Base-by-base conservation (phyloP, 1,140 invertebrate genomes). In the Drosophila chauvacae region DNA sequence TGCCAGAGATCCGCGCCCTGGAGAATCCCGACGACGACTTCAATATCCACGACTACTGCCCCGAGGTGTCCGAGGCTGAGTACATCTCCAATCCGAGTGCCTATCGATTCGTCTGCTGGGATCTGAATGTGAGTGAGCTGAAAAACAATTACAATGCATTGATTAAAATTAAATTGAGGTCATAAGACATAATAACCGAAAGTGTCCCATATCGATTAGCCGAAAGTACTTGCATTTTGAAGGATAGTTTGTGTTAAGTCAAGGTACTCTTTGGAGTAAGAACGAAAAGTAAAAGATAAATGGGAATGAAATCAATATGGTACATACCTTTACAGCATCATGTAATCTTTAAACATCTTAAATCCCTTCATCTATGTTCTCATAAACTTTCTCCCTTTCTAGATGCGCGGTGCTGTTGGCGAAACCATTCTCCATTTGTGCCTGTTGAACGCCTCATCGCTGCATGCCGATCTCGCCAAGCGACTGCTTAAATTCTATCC, bases 351-450 rank as follows among this genome's bases (percentile, higher is more conserved):
- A 23, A 3, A 23, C 23, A 23, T 23, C 23, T 23, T 23, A 23
- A 23, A 28, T 28, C 5, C 7, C 26, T 28, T 5, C 5, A 5
- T 28, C 1, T 2, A 7, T 16, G 13, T 26, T 23, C 13, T 26
- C 7, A 48, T 16, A 16, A 48, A 26, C 14, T 4, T 26, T 1
- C 14, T 4, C 3, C 35, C 0, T 51, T 68, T 3, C 30, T 28
- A 97, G 92, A 95, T 99, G 92, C 94, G 98, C 71, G 98, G 98
- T 1, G 97, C 98, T 4, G 98, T 99, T 2, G 98, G 98, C 1
- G 98, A 99, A 93, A 98, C 97, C 1, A 96, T 98, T 63, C 93
- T 99, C 6, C 98, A 99, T 93, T 93, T 99, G 7, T 99, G 98
- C 92, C 94, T 99, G 51, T 93, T 99, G 5, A 97, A 98, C 77